Conservation (phyloP, 2,113 vertebrate genomes). For the Rhea americana region DNA sequence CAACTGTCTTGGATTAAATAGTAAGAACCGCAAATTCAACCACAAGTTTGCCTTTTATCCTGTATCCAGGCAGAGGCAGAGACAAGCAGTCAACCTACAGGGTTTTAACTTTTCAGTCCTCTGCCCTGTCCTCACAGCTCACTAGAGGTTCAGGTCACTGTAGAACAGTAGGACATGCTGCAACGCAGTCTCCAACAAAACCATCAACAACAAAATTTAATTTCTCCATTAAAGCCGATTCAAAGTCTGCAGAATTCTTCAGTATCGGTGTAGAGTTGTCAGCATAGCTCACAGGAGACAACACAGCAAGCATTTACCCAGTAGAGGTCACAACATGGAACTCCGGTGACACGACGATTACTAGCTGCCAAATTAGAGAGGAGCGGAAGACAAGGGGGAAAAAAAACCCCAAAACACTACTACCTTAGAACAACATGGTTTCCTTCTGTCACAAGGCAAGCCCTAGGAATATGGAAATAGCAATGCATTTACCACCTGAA, state of each 20-base stretch:
- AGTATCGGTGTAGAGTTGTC: not conserved
- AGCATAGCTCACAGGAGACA: not conserved
- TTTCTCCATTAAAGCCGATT: not conserved
- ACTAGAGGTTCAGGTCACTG: not conserved
- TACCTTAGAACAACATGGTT: not conserved
- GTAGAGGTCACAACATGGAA: not conserved
- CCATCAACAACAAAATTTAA: not conserved
- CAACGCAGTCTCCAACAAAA: not conserved
- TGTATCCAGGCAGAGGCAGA: not conserved
- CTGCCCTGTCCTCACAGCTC: not conserved
- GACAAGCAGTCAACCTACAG: not conserved
- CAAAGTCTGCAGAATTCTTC: not conserved
- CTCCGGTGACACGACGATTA: conserved; percentile 19
- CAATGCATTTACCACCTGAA: not conserved
- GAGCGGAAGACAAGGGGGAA: not conserved
- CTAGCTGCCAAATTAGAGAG: not conserved
- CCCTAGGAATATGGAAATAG: not conserved
- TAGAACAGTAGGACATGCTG: not conserved
- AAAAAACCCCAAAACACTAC: not conserved
- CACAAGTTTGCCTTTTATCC: not conserved
- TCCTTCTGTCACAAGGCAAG: conserved; percentile 2
- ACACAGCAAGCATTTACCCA: not conserved
- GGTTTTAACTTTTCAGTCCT: not conserved
- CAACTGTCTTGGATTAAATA: not conserved
- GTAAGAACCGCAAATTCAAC: not conserved